Base-by-base conservation (phyloP, 1,140 invertebrate species). In the Mercenaria mercenaria region DNA sequence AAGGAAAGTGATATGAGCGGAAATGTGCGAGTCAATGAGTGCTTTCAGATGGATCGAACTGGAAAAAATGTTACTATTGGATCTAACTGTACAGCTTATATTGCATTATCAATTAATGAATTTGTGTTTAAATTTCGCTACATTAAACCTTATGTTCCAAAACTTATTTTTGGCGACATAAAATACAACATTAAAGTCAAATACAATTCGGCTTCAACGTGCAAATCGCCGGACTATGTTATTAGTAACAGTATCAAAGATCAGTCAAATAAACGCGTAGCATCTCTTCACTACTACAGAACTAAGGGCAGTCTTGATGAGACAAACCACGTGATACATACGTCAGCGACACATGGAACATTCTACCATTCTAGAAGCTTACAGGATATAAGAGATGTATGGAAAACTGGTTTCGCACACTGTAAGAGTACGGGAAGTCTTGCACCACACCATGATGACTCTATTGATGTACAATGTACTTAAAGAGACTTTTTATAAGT, bases 361-460 rank as follows among this genome's bases (percentile, higher is more conserved):
- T 94, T 93, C 67, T 94, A 91, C 52, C 41, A 61, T 11, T 82
- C 91, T n/a, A 80, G 80, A 29, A 59, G 93, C 39, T 39, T 94
- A 52, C 84, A 81, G 15, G 93, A 95, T 32, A 93, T 94, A 43
- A 84, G 59, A 0, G 37, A 87, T 1, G 92, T 94, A 0, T 95
- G 94, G 94, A 92, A 90, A 83, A 95, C 94, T 18, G 94, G 93
- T 0, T 95, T 93, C 91, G 81, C 52, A 13, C 81, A 90, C 41
- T 95, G 94, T 81, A 85, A 90, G 34, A 91, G 90, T 76, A 93
- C 91, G 0, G 94, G 94, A 15, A 92, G 91, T 85, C 59, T 93
- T 34, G 91, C 91, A 15, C 94, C 94, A 0, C 90, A 93, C 41
- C 34, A 84, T 0, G 90, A 92, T 8, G 32, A 80, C 15, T 29